These are phyloP conservation scores for Lasius platythorax DNA, from an alignment of 2,888 invertebrate species.

Conservation along the genomic window DNA sequence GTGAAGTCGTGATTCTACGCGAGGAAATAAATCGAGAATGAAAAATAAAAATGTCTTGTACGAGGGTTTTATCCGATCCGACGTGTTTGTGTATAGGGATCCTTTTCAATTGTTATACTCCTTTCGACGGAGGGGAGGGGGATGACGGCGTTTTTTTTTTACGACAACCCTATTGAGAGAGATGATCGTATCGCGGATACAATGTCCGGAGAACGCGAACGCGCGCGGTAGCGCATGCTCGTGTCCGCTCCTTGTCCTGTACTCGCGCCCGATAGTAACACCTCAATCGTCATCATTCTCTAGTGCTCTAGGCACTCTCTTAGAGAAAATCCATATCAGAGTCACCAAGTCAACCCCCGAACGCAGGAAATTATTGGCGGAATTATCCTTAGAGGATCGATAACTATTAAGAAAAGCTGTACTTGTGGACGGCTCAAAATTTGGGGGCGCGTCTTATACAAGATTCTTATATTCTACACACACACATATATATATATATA, in stretches of 20 bases:
- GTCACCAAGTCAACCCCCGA: conserved; percentile 26
- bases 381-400: neutral
- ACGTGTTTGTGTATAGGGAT: neutral
- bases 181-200: neutral
- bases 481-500: too few relatives aligned
- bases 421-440: neutral
- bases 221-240: conserved; percentile 78
- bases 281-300: conserved; percentile 58
- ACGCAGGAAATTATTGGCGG: neutral
- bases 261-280: conserved; percentile 59
- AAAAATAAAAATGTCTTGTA: neutral
- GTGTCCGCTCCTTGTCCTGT: conserved; percentile 64
- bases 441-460: neutral
- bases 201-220: conserved; percentile 24
- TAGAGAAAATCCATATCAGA: conserved; percentile 75
- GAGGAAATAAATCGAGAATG: neutral
- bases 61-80: neutral
- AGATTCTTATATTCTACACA: neutral
- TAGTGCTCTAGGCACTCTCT: conserved; percentile 62
- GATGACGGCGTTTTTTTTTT: neutral
- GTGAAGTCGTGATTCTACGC: neutral
- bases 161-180: neutral
- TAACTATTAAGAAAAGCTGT: neutral
- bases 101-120: neutral
- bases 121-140: neutral